Percentiles rank a stretch among this genome's conserved stretches.
phyloP scores from a whole-genome alignment of 2,888 invertebrate species.

The Apoderus coryli region DNA sequence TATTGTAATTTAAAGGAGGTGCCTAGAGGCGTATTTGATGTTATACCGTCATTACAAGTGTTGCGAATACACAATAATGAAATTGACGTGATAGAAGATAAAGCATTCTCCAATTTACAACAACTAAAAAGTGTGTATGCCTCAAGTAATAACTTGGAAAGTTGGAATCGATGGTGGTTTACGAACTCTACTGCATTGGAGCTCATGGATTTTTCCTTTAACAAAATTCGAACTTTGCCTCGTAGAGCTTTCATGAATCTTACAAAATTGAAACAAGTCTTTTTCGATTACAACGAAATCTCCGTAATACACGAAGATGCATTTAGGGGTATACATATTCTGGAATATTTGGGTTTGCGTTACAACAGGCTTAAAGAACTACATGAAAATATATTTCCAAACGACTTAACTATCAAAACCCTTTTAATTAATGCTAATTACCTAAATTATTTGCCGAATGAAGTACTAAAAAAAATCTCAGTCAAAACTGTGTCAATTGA shows the following conservation, averaged over 20 bases:
- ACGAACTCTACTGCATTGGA: conserved; percentile 16
- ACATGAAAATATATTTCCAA: conserved; percentile 18
- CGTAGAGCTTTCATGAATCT: conserved; percentile 16
- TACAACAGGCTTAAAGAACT: conserved; percentile 19
- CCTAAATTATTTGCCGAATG: conserved; percentile 19
- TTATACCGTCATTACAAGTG: conserved; percentile 14
- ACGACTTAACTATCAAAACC: conserved; percentile 13
- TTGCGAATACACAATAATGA: conserved; percentile 18
- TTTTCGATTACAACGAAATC: conserved; percentile 21
- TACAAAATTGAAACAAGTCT: conserved; percentile 15
- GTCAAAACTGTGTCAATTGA: conserved; percentile 16
- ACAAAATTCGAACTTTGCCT: conserved; percentile 18
- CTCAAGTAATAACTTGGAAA: conserved; percentile 16
- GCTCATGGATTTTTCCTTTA: conserved; percentile 18
- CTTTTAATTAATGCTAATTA: conserved; percentile 19
- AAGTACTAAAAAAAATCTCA: conserved; percentile 17
- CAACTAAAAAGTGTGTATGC: conserved; percentile 15
- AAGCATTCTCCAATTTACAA: conserved; percentile 17
- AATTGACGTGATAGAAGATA: conserved; percentile 16
- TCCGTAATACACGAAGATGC: conserved; percentile 17
- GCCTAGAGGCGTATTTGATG: conserved; percentile 14
- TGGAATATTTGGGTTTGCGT: conserved; percentile 20
- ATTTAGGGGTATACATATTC: conserved; percentile 16
- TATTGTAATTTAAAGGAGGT: conserved; percentile 13
- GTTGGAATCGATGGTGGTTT: conserved; percentile 21